Percentiles rank a stretch among this genome's conserved stretches.
Evolutionary conservation across 2,888 invertebrate genomes (phyloP).

Genomic region (Clunio marinus): DNA sequence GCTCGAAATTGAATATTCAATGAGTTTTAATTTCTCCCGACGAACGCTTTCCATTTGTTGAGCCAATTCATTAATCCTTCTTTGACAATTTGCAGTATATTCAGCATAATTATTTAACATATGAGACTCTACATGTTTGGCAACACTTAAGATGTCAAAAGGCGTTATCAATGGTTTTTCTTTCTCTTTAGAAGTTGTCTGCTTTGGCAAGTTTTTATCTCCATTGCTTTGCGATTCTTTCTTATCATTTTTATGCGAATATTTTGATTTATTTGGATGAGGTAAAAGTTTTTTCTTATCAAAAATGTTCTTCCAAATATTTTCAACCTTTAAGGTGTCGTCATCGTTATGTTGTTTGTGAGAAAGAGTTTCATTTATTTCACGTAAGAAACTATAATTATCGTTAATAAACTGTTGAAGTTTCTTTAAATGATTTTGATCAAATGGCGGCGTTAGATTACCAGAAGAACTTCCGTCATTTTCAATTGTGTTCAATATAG

Average conservation of each 20-base stretch:
- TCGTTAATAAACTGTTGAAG: constrained; percentile 48
- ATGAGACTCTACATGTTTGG: constrained; percentile 23
- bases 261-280: not conserved
- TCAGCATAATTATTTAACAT: constrained; percentile 51
- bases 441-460: not conserved
- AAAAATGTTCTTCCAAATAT: constrained; percentile 45
- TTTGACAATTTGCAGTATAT: constrained; percentile 55
- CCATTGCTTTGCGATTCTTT: not conserved
- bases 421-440: constrained; percentile 44
- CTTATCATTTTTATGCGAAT: not conserved
- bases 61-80: constrained; percentile 56
- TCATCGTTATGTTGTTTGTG: not conserved
- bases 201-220: not conserved
- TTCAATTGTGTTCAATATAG: constrained; percentile 50
- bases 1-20: constrained; percentile 51
- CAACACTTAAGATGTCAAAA: constrained; percentile 10
- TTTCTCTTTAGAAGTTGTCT: too few relatives aligned
- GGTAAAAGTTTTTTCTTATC: constrained; percentile 35
- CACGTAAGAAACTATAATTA: constrained; percentile 47
- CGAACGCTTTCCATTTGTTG: constrained; percentile 58
- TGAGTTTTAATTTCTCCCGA: constrained; percentile 54
- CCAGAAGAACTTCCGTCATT: constrained; percentile 44
- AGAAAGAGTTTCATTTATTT: constrained; percentile 46
- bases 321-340: constrained; percentile 42
- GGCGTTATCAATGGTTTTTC: too few relatives aligned